These are phyloP conservation scores for Ophioninae sp. DNA, from an alignment of 2,888 invertebrate genomes.

Conservation along the genomic window DNA sequence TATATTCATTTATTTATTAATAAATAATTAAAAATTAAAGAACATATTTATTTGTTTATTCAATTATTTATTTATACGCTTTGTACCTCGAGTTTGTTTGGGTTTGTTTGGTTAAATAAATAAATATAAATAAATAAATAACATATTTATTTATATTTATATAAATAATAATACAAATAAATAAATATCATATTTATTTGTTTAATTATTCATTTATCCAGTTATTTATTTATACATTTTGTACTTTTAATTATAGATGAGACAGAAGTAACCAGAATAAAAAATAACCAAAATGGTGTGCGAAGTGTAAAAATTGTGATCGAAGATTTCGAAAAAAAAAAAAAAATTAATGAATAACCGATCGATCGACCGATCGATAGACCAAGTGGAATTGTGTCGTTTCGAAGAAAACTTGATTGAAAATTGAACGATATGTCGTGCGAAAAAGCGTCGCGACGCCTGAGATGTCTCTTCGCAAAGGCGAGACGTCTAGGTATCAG, in stretches of 20 bases:
- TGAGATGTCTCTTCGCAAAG: slow-evolving; percentile 70
- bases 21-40: too few relatives aligned
- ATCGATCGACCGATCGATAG: neutral
- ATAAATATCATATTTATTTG: neutral
- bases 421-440: slow-evolving; percentile 68
- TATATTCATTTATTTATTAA: too few relatives aligned
- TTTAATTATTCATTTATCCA: neutral
- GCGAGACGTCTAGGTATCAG: slow-evolving; percentile 71
- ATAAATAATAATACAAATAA: too few relatives aligned
- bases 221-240: too few relatives aligned
- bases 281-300: neutral
- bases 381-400: neutral
- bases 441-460: slow-evolving; percentile 74
- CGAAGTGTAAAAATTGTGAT: slow-evolving; percentile 14
- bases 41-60: too few relatives aligned
- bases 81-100: too few relatives aligned
- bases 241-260: neutral
- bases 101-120: too few relatives aligned
- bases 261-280: neutral
- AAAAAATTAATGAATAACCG: slow-evolving; percentile 17
- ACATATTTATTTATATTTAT: too few relatives aligned
- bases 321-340: neutral
- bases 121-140: too few relatives aligned
- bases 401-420: neutral
- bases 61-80: too few relatives aligned